Evolutionary conservation across 2,888 invertebrate genomes (phyloP), one percentile per base, ranked within the genome.

Genomic region (Hypolimnas misippus): DNA sequence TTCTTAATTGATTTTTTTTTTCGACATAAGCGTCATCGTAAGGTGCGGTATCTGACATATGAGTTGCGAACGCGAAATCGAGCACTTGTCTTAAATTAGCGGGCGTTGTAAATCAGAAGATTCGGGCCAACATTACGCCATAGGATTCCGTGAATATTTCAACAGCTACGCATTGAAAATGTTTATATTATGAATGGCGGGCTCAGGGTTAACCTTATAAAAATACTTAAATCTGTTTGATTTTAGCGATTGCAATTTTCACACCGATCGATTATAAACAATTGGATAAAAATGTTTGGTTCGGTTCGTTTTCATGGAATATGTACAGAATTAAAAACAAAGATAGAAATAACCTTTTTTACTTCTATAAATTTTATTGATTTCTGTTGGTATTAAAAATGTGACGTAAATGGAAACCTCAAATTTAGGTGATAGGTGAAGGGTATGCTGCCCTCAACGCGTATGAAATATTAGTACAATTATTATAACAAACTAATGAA

Each of bases 81-180:
- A 76, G 73, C 79, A 84, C 83, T 83, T 78, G 80, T 81, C 83
- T 83, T 80, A 86, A 87, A 84, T 86, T 86, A 86, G 87, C 82
- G 71, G 65, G 70, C 68, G 76, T 73, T 70, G 75, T 86, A 87
- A 87, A 87, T 86, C 86, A 87, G 75, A 73, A 77, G 78, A 86
- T 85, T 82, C 75, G 76, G 84, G 80, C 76, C 85, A 83, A 65
- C 76, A 73, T 84, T 81, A 79, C 83, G 81, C 76, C 81, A 84
- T 78, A 71, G 73, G 75, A 84, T 82, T 76, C 78, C 76, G 52
- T 67, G 75, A 76, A 81, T 82, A 82, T 77, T 83, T 83, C 72
- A 74, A 76, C 73, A 73, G 76, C 75, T 73, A 74, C 74, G 76
- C 80, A 79, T 49, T 49, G 65, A 60, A 66, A 63, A 61, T 71